A percentile compares a stretch with the other conserved stretches of the same genome.
These are phyloP conservation scores for Pedionomus torquatus DNA, from an alignment of 2,113 vertebrate species.

Conservation along the genomic window DNA sequence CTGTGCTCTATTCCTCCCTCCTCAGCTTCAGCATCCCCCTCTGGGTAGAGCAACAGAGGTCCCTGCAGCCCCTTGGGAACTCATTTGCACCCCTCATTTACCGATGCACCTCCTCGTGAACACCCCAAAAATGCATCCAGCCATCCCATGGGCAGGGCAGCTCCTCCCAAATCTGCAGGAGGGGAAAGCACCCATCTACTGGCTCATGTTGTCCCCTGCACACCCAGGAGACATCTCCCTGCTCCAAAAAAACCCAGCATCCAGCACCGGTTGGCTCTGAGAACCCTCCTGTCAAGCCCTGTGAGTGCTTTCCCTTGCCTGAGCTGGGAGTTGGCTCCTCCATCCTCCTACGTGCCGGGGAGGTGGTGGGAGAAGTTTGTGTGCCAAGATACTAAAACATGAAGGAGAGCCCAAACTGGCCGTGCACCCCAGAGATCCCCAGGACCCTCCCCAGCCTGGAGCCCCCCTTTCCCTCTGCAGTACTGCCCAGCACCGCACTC, in stretches of 20 bases:
- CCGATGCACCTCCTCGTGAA: accelerated
- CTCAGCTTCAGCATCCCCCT: not conserved
- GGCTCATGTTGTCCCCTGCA: not conserved
- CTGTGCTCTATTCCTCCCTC: not conserved
- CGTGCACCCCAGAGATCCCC: not conserved
- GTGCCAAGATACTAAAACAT: not conserved
- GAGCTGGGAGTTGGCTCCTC: not conserved
- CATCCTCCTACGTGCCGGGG: not conserved
- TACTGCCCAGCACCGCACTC: not conserved
- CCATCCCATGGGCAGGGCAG: accelerated
- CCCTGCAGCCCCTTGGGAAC: not conserved
- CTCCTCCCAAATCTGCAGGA: accelerated
- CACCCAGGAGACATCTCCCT: accelerated
- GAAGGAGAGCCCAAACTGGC: not conserved
- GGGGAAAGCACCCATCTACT: not conserved
- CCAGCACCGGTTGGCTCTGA: accelerated
- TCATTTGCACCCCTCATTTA: accelerated
- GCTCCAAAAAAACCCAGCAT: accelerated
- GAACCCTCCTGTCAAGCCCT: not conserved
- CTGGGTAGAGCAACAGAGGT: accelerated
- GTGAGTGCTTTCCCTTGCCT: accelerated
- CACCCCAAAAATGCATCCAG: not conserved
- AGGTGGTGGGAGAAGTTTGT: not conserved
- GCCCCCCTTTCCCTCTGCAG: accelerated
- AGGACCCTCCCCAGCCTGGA: accelerated